Conservation (phyloP, 2,888 invertebrate genomes). For the Cephus rjabovi region DNA sequence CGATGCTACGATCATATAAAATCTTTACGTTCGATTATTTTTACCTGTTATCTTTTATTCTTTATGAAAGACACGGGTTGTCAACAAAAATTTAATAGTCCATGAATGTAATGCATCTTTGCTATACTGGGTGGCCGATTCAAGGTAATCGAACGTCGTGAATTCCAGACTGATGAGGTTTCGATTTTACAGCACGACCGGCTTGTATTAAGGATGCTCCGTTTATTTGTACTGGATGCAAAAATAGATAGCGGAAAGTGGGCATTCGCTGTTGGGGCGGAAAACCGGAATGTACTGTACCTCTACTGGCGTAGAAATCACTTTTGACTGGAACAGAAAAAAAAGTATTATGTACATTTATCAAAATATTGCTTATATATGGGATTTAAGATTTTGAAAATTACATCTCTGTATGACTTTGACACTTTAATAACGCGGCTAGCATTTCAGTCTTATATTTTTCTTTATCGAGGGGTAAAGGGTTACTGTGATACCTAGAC, state of each 20-base stretch:
- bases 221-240: constrained; percentile 13
- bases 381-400: background rate
- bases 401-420: background rate
- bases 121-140: background rate
- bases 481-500: background rate
- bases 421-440: background rate
- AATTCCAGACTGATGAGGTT: background rate
- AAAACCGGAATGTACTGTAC: background rate
- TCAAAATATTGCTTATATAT: background rate
- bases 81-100: background rate
- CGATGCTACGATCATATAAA: background rate
- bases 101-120: background rate
- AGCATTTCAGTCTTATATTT: background rate
- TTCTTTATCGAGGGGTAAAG: background rate
- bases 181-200: constrained; percentile 10
- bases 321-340: background rate
- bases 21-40: background rate
- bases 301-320: background rate
- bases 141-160: background rate
- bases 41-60: too few species aligned
- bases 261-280: background rate
- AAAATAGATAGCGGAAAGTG: constrained; percentile 11
- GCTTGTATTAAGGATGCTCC: constrained; percentile 9
- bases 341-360: background rate
- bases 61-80: too few species aligned